A percentile compares a stretch with the other conserved stretches of the same genome.
Evolutionary conservation across 2,113 vertebrate species (phyloP).

Genomic region (Agelaius phoeniceus): DNA sequence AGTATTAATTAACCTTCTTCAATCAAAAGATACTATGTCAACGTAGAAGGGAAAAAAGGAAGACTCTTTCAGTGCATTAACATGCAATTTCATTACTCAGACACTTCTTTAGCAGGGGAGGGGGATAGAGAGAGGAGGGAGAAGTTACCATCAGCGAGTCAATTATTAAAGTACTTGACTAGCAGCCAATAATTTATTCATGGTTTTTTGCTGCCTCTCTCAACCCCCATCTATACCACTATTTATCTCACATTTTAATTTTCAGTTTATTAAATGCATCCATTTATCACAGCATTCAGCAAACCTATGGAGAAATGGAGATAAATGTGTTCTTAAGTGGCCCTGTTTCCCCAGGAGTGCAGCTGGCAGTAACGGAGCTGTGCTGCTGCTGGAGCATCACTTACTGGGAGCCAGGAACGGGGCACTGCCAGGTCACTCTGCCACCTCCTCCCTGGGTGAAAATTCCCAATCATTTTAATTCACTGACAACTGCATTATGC

Average conservation of each 20-base stretch:
- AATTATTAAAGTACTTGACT: slow-evolving; percentile 68
- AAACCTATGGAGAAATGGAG: slow-evolving; percentile 57
- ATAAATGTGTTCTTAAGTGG: slow-evolving; percentile 56
- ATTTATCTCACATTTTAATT: slow-evolving; percentile 84
- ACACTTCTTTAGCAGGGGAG: slow-evolving; percentile 63
- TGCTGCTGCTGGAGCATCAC: neutral
- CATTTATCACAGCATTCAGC: slow-evolving; percentile 67
- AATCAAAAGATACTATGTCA: slow-evolving; percentile 76
- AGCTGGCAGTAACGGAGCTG: neutral
- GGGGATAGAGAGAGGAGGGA: neutral
- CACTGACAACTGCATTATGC: slow-evolving; percentile 80
- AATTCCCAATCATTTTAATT: slow-evolving; percentile 75
- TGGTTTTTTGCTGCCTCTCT: slow-evolving; percentile 51
- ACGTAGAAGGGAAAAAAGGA: slow-evolving; percentile 22
- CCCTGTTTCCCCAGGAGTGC: slow-evolving; percentile 40
- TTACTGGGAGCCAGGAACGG: neutral
- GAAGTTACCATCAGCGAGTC: slow-evolving; percentile 52
- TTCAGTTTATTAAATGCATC: slow-evolving; percentile 80
- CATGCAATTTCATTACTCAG: slow-evolving; percentile 62
- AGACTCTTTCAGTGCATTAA: slow-evolving; percentile 60
- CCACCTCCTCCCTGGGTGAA: slow-evolving; percentile 26
- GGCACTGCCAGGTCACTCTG: neutral
- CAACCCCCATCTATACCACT: slow-evolving; percentile 35
- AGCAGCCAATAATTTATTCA: slow-evolving; percentile 70
- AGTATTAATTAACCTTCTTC: slow-evolving; percentile 76